These are phyloP conservation scores for Vespertilio murinus DNA, from an alignment of 2,797 vertebrate genomes.

Conservation along the genomic window DNA sequence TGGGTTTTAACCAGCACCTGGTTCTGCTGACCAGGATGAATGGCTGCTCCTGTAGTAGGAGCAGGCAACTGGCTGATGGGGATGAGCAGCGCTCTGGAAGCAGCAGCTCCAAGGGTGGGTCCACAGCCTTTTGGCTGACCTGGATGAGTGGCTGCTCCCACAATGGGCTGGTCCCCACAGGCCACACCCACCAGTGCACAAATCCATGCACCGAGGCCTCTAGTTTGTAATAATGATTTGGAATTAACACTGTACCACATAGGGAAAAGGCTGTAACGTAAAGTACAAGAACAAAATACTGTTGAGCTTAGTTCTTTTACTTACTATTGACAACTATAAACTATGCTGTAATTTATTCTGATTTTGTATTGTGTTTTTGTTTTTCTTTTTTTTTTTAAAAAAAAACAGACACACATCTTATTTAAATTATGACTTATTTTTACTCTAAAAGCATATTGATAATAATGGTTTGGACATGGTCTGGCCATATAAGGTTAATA, in stretches of 20 bases:
- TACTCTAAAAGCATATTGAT: conserved; percentile 38
- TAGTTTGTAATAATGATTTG: not conserved
- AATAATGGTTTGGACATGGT: conserved; percentile 12
- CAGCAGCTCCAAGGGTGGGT: too few relatives aligned
- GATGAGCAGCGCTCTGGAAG: too few relatives aligned
- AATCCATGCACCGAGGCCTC: too few relatives aligned
- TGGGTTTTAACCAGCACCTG: too few relatives aligned
- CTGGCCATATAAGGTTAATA: not conserved
- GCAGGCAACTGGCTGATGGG: too few relatives aligned
- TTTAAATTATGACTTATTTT: conserved; percentile 10
- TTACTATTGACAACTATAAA: not conserved
- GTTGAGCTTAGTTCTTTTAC: not conserved
- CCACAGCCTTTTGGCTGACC: too few relatives aligned
- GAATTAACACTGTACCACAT: not conserved
- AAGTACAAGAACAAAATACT: not conserved
- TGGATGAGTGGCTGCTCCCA: too few relatives aligned
- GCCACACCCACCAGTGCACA: too few relatives aligned
- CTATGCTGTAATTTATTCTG: not conserved
- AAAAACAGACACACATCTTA: not conserved
- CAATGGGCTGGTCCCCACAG: too few relatives aligned
- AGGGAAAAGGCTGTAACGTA: not conserved
- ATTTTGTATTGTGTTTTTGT: not conserved
- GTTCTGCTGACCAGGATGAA: too few relatives aligned
- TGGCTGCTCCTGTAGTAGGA: too few relatives aligned
- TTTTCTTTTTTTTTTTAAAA: too few relatives aligned